Base-by-base conservation (phyloP, 2,113 vertebrate genomes). In the Spermophilus dauricus region DNA sequence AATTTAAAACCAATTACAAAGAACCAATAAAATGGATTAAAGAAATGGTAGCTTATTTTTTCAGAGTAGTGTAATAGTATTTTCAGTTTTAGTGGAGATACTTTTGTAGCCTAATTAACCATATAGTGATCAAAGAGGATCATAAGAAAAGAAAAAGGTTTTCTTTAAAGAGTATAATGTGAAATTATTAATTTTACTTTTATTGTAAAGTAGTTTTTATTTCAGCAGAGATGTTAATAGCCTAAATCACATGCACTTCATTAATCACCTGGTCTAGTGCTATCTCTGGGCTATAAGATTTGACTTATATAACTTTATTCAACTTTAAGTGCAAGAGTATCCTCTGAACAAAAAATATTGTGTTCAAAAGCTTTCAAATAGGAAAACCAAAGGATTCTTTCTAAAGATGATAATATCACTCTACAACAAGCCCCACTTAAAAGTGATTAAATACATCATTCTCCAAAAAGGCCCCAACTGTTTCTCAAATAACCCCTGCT, bases 301-400 rank as follows among this genome's bases (percentile, higher is more conserved):
- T 56, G 67, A 73, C 48, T 88, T 70, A 73, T 72, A n/a, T 63
- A 87, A 81, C 72, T 93, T 85, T 83, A 67, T 86, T 26, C 78
- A 93, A 63, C 61, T 96, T 96, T 85, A 91, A 94, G 96, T 77
- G 90, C 26, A 91, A 95, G 34, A 91, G 6, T 82, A 16, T 94
- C 30, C 91, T 28, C 17, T 86, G 69, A 94, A 48, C 61, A 96
- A 95, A 96, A 97, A 86, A 45, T 30, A 95, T 53, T 92, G 20
- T 91, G 48, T 94, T 97, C 84, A 97, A 96, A 95, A 90, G 51
- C 3, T 67, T 97, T 94, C 30, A 84, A 83, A 63, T 4, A 98
- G 20, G 75, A 69, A 97, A 76, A 73, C 11, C 45, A 95, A 65
- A 30, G 39, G 32, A 80, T 53, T 86, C 39, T 97, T 95, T 95